Percentiles rank a stretch among this genome's conserved stretches.
Evolutionary conservation across 1,140 invertebrate species (phyloP).

Genomic region (Mylabris phalerata): DNA sequence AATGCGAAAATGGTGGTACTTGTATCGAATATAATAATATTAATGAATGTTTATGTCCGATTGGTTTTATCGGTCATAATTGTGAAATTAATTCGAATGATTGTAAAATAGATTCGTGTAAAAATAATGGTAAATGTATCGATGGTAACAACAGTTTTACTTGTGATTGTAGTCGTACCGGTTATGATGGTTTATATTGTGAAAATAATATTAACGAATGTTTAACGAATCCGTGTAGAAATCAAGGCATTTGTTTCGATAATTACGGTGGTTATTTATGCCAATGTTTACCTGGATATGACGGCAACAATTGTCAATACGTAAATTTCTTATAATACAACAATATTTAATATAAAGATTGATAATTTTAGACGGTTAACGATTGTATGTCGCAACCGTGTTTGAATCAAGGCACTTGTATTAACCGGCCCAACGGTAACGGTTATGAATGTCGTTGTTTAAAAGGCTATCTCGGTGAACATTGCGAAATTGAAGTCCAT

Average conservation of each 20-base stretch:
- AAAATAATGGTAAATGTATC: conserved; percentile 74
- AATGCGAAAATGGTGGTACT: neutral
- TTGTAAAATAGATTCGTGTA: conserved; percentile 67
- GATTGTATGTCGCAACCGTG: conserved; percentile 64
- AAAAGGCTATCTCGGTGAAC: conserved; percentile 50
- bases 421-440: conserved; percentile 46
- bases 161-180: conserved; percentile 66
- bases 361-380: conserved; percentile 43
- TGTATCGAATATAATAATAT: neutral
- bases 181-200: conserved; percentile 72
- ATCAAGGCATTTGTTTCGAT: conserved; percentile 71
- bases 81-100: conserved; percentile 78
- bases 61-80: conserved; percentile 59
- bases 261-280: conserved; percentile 77
- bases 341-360: neutral
- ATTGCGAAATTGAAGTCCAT: conserved; percentile 50
- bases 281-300: conserved; percentile 74
- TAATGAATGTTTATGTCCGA: conserved; percentile 61
- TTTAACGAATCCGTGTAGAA: conserved; percentile 61
- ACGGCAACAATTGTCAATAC: conserved; percentile 68
- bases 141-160: conserved; percentile 72
- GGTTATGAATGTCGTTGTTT: conserved; percentile 49
- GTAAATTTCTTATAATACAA: conserved; percentile 33
- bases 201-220: conserved; percentile 85
- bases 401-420: conserved; percentile 57